phyloP scores from a whole-genome alignment of 2,888 invertebrate species.

The Drosophila maculinotata region DNA sequence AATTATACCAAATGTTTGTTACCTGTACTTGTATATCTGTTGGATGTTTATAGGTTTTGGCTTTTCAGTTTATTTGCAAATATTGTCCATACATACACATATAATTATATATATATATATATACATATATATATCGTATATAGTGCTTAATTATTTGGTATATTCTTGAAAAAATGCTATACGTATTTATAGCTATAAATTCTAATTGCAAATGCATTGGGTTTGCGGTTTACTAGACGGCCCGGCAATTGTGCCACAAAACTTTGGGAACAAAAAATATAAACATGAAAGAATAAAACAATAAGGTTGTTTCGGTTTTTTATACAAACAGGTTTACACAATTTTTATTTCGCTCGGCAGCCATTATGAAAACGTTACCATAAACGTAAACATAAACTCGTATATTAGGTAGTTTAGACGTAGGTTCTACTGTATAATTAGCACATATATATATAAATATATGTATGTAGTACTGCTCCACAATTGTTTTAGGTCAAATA shows the following conservation, averaged over 20 bases:
- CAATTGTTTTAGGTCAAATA: conserved; percentile 62
- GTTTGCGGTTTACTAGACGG: conserved; percentile 54
- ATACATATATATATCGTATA: conserved; percentile 21
- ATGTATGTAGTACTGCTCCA: conserved; percentile 47
- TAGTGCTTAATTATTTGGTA: conserved; percentile 35
- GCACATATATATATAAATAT: conserved; percentile 39
- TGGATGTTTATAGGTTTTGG: conserved; percentile 20
- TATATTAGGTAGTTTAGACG: conserved; percentile 39
- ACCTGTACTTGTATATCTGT: conserved; percentile 46
- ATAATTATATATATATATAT: conserved; percentile 34
- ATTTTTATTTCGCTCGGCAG: conserved; percentile 41
- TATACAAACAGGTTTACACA: conserved; percentile 79
- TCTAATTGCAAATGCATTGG: conserved; percentile 79
- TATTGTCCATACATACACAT: conserved; percentile 69
- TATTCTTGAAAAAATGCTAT: conserved; percentile 45
- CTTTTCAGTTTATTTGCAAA: conserved; percentile 34
- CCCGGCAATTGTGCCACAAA: conserved; percentile 12
- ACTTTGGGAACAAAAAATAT: neutral
- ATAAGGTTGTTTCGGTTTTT: conserved; percentile 58
- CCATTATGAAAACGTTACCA: conserved; percentile 34
- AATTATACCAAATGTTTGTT: conserved; percentile 26
- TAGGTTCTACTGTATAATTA: conserved; percentile 57
- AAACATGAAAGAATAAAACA: conserved; percentile 46
- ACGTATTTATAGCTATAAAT: conserved; percentile 71
- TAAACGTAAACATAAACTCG: conserved; percentile 28